Evolutionary conservation across 37 sponge, comb jelly and placozoan genomes (phyloP), one percentile per base, ranked within the genome.

Genomic region (Aphrocallistes beatrix): DNA sequence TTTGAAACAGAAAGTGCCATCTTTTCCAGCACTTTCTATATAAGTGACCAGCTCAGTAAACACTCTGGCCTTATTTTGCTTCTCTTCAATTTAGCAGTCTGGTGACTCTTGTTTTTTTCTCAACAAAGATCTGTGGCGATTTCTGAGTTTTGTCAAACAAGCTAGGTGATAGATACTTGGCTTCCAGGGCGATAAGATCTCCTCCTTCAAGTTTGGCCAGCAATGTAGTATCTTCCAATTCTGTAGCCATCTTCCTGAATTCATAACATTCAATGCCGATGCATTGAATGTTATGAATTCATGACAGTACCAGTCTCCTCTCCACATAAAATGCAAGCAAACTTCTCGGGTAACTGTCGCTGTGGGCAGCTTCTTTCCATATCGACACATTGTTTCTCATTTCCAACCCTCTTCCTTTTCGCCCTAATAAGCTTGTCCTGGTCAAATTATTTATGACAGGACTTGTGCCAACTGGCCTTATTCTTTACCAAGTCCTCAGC

Each of bases 81-180:
- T 84, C 10, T n/a, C n/a, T n/a, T n/a, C n/a, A n/a, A n/a, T n/a
- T n/a, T n/a, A n/a, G n/a, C n/a, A n/a, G n/a, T n/a, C n/a, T n/a
- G n/a, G n/a, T n/a, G n/a, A n/a, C n/a, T n/a, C n/a, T n/a, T n/a
- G n/a, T n/a, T n/a, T n/a, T n/a, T 39, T 38, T 30, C 34, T 34
- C 10, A 23, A 84, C 17, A 84, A 84, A 10, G 51, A 85, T 50
- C 85, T 3, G 38, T 85, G 25, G 37, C 60, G 36, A 51, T 85
- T 85, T 50, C 51, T 84, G n/a, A 84, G 45, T 30, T 1, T 28
- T 39, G 23, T 85, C 38, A 50, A 36, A 21, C 85, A 85, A 36
- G 36, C 21, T 21, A 85, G 51, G 23, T 50, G 85, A 42, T 84
- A 84, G 85, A 42, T 84, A 84, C 36, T 84, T 84, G 1, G 84